These are phyloP conservation scores for Flexamia atlantica DNA, from an alignment of 2,888 invertebrate species.

Conservation along the genomic window DNA sequence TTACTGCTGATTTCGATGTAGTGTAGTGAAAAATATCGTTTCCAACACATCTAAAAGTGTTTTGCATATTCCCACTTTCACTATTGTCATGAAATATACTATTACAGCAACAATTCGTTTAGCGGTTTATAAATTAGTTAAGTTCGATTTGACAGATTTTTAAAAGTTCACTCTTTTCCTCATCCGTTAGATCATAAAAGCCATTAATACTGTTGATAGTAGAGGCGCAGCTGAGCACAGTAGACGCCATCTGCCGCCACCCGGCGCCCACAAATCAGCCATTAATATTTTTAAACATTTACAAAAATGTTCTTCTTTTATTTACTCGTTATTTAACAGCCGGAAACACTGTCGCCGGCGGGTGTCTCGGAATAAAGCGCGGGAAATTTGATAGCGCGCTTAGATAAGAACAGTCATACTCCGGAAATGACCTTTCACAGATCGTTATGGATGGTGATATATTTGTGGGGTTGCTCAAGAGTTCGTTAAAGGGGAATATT, in stretches of 20 bases:
- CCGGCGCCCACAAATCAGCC: slow-evolving; percentile 51
- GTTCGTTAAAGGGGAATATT: too few species aligned
- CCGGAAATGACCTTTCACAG: slow-evolving; percentile 25
- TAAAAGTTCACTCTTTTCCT: too few species aligned
- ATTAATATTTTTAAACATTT: slow-evolving; percentile 62
- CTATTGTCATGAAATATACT: too few species aligned
- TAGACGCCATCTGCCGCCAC: slow-evolving; percentile 41
- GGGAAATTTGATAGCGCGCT: slow-evolving; percentile 27
- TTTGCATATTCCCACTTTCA: too few species aligned
- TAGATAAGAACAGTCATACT: slow-evolving; percentile 10
- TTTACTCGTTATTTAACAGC: slow-evolving; percentile 53
- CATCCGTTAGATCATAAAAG: too few species aligned
- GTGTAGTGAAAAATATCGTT: too few species aligned
- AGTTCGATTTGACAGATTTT: too few species aligned
- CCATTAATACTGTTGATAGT: slow-evolving; percentile 52
- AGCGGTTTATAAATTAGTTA: too few species aligned
- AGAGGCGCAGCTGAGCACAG: slow-evolving; percentile 23
- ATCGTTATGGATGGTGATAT: neutral
- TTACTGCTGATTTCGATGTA: too few species aligned
- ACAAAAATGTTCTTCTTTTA: slow-evolving; percentile 59
- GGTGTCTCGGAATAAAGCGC: slow-evolving; percentile 22
- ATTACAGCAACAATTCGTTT: too few species aligned
- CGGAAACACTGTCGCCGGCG: slow-evolving; percentile 50
- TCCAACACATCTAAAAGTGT: too few species aligned
- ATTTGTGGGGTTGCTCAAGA: neutral